Percentiles rank a stretch among this genome's conserved stretches.
Conservation (phyloP, 2,888 invertebrate species). For the Gibbula magus region DNA sequence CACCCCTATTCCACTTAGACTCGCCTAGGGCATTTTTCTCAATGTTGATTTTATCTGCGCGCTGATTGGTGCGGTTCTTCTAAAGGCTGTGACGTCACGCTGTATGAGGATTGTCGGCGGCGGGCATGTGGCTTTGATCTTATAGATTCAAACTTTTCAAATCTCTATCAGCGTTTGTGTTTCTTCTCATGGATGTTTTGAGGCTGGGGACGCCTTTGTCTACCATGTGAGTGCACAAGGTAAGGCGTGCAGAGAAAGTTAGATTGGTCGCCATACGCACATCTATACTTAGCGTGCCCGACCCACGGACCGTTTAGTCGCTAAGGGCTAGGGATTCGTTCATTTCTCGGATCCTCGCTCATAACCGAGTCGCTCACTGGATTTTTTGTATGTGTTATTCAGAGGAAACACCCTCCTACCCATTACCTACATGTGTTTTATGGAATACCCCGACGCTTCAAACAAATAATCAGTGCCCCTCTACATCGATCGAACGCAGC, state of each 20-base stretch:
- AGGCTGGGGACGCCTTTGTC: conserved; percentile 19
- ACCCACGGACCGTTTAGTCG: too few relatives aligned
- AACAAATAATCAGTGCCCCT: too few relatives aligned
- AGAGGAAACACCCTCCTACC: too few relatives aligned
- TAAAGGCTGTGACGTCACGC: conserved; percentile 70
- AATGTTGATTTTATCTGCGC: conserved; percentile 67
- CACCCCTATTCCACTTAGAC: conserved; percentile 43
- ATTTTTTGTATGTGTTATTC: conserved; percentile 8
- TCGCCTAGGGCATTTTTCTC: conserved; percentile 61
- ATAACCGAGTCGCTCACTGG: background rate
- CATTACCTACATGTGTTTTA: too few relatives aligned
- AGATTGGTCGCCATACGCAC: conserved; percentile 15
- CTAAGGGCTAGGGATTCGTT: too few relatives aligned
- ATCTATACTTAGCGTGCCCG: background rate
- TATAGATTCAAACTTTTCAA: conserved; percentile 67
- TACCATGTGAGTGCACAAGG: conserved; percentile 2
- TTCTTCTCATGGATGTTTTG: conserved; percentile 25
- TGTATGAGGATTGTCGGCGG: conserved; percentile 68
- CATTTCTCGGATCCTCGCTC: too few relatives aligned
- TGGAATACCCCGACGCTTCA: too few relatives aligned
- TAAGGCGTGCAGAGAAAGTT: background rate
- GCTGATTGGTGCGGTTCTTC: conserved; percentile 71
- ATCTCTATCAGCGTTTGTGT: conserved; percentile 41
- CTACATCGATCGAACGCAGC: too few relatives aligned
- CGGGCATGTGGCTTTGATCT: conserved; percentile 71